Evolutionary conservation across 2,797 vertebrate species (phyloP).

Genomic region (Streptopelia turtur): DNA sequence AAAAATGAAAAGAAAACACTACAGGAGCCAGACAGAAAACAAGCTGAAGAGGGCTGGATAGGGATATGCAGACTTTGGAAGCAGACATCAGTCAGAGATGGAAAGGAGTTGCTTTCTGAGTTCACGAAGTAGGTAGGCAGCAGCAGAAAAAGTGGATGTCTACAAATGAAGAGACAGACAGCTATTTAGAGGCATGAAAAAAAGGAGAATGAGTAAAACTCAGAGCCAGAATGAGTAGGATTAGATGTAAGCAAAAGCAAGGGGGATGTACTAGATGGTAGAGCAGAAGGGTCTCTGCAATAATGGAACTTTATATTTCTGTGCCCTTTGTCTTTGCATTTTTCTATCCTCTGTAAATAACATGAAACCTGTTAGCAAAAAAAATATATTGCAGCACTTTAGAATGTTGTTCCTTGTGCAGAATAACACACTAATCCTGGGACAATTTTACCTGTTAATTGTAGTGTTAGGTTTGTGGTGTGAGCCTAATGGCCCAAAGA

Average conservation of each 20-base stretch:
- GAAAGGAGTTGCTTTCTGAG: not conserved
- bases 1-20: not conserved
- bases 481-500: not conserved
- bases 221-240: not conserved
- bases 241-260: not conserved
- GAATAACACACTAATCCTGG: not conserved
- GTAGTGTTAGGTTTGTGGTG: not conserved
- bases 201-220: not conserved
- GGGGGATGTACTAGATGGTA: not conserved
- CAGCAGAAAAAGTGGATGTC: not conserved
- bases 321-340: not conserved
- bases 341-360: not conserved
- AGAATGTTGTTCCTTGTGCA: not conserved
- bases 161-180: not conserved
- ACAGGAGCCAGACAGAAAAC: not conserved
- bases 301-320: not conserved
- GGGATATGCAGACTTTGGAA: not conserved
- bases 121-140: not conserved
- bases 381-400: not conserved
- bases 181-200: not conserved
- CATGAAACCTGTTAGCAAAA: not conserved
- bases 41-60: not conserved
- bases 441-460: not conserved
- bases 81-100: not conserved
- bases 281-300: not conserved